phyloP scores from a whole-genome alignment of 2,797 vertebrate genomes.

The Mormyrops attenuatus region DNA sequence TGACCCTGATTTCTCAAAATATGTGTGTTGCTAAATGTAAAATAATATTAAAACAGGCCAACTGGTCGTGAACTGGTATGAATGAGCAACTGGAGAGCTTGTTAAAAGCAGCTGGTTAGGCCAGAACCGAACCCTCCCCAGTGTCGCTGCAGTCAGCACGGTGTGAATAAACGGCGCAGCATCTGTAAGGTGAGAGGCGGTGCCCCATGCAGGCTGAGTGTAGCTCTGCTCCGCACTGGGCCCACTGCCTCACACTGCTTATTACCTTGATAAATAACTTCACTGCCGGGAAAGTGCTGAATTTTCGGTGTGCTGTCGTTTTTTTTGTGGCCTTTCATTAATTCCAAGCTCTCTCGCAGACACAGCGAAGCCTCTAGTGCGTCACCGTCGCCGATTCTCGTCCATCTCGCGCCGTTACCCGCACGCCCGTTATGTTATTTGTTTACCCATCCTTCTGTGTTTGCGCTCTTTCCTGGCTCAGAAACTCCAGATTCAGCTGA shows the following conservation, averaged over 20 bases:
- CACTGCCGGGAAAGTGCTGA: constrained; percentile 88
- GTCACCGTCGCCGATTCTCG: constrained; percentile 55
- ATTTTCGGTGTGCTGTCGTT: constrained; percentile 92
- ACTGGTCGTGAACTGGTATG: not conserved
- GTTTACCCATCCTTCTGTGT: not conserved
- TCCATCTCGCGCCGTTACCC: constrained; percentile 30
- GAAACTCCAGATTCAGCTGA: not conserved
- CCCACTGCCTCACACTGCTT: constrained; percentile 68
- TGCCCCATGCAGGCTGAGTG: not conserved
- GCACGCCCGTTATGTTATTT: not conserved
- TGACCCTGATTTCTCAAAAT: not conserved
- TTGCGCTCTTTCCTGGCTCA: not conserved
- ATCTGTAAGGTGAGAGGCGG: not conserved
- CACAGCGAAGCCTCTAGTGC: constrained; percentile 65
- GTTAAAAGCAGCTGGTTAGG: not conserved
- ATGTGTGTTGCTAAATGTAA: not conserved
- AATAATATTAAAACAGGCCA: not conserved
- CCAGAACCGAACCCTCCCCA: not conserved
- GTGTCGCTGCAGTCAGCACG: not conserved
- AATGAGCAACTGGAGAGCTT: not conserved
- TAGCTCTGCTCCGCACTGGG: constrained; percentile 54
- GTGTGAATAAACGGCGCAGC: constrained; percentile 45
- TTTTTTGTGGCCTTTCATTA: constrained; percentile 87
- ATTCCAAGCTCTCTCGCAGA: constrained; percentile 88
- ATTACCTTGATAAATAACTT: constrained; percentile 99